Evolutionary conservation across 2,888 invertebrate genomes (phyloP).

Genomic region (Atethmia centrago): DNA sequence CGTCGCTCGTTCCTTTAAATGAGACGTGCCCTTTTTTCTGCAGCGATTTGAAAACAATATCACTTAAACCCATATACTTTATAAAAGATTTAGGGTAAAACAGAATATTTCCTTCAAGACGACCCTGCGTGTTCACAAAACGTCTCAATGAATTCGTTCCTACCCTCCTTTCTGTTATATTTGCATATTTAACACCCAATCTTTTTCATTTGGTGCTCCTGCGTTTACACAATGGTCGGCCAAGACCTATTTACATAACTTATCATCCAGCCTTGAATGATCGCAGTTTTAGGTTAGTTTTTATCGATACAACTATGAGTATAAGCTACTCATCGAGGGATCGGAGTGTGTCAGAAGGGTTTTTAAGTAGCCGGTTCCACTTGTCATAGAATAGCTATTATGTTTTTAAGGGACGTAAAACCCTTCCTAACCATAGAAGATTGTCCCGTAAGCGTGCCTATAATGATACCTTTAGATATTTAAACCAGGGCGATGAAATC

Average conservation of each 20-base stretch:
- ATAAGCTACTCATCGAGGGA: no score
- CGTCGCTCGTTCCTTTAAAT: no score
- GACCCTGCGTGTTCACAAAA: slow-evolving; percentile 11
- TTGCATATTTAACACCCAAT: slow-evolving; percentile 41
- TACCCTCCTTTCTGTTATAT: slow-evolving; percentile 24
- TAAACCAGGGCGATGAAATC: no score
- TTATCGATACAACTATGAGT: neutral
- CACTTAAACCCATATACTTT: slow-evolving; percentile 13
- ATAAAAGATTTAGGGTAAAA: slow-evolving; percentile 36
- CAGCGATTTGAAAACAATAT: neutral
- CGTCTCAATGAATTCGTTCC: slow-evolving; percentile 33
- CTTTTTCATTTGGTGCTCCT: slow-evolving; percentile 22
- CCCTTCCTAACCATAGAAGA: no score
- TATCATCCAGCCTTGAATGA: slow-evolving; percentile 4
- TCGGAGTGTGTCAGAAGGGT: no score
- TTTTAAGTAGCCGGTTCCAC: no score
- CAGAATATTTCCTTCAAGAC: slow-evolving; percentile 8
- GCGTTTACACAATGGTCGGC: slow-evolving; percentile 23
- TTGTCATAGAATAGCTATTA: no score
- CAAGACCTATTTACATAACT: slow-evolving; percentile 12
- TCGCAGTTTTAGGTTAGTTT: neutral
- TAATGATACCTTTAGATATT: no score
- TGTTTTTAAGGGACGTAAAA: no score
- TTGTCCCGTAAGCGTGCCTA: fast-evolving
- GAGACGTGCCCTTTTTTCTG: no score